phyloP scores from a whole-genome alignment of 2,797 vertebrate species.

The Arctocebus calabarensis region DNA sequence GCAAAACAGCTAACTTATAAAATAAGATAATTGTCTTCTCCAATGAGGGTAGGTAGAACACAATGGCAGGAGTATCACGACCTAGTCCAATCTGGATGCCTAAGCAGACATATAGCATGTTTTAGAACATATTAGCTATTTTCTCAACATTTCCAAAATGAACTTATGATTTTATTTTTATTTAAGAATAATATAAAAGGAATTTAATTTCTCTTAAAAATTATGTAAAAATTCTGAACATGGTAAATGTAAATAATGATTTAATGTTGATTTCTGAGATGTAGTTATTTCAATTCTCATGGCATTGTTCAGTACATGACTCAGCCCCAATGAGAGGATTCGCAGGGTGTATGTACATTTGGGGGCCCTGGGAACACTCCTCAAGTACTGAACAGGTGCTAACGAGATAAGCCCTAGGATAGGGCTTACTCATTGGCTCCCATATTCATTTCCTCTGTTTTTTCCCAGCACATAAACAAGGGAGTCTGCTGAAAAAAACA shows the following conservation, averaged over 20 bases:
- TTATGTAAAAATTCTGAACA: background rate
- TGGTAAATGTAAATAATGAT: background rate
- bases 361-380: background rate
- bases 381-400: background rate
- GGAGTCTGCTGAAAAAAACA: background rate
- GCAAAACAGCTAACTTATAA: constrained; percentile 18
- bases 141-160: background rate
- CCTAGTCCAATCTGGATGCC: background rate
- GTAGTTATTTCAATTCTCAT: background rate
- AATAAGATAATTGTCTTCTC: background rate
- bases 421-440: background rate
- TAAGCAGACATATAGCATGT: background rate
- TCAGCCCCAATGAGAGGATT: background rate
- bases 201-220: constrained; percentile 41
- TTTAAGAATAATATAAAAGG: background rate
- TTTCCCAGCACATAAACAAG: background rate
- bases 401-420: background rate
- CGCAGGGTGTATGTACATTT: background rate
- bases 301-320: background rate
- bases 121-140: background rate
- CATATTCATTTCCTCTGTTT: background rate
- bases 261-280: background rate
- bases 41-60: background rate
- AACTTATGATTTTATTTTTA: background rate
- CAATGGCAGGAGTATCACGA: background rate